Evolutionary conservation across 2,888 invertebrate species (phyloP), one percentile per base, ranked within the genome.

Genomic region (Lasius fuliginosus): DNA sequence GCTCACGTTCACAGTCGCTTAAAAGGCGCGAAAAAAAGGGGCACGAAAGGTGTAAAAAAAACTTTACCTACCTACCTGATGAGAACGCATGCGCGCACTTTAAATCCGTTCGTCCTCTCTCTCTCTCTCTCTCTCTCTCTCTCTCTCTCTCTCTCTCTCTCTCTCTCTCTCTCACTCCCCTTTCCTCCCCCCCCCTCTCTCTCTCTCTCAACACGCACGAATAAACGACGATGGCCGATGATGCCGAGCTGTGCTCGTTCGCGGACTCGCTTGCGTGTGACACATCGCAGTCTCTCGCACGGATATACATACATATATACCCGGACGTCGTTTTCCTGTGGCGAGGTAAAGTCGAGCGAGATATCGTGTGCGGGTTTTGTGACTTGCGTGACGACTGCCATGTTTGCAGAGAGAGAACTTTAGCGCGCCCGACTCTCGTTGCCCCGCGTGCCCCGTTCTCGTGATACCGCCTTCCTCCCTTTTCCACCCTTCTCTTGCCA

Each of bases 361-460:
- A 92, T 91, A 92, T 91, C 90, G 90, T 90, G 87, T 85, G 86
- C 86, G 85, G 87, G 88, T 89, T 87, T 87, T 88, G 89, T 75
- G 90, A 91, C 91, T 94, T 91, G 94, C 94, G 94, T 94, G 94
- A 94, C 94, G 94, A 91, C 93, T 93, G 93, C 93, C 94, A 93
- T 94, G 94, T 94, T 94, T 94, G 93, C 93, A 89, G 90, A 92
- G 86, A 84, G 87, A 82, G 82, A 74, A 87, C 89, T 86, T 88
- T 86, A 83, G 84, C 85, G 85, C 85, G 84, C 86, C 23, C 23
- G 86, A 85, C 83, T 86, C 83, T 49, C 18, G 87, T 33, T 62
- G 62, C 85, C 85, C 89, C 91, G 88, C 91, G 67, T 79, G 60
- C 69, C 69, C 60, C 46, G 79, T 60, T 60, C 79, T 69, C 46